phyloP scores from a whole-genome alignment of 2,113 vertebrate genomes.

The Thunnus maccoyii region DNA sequence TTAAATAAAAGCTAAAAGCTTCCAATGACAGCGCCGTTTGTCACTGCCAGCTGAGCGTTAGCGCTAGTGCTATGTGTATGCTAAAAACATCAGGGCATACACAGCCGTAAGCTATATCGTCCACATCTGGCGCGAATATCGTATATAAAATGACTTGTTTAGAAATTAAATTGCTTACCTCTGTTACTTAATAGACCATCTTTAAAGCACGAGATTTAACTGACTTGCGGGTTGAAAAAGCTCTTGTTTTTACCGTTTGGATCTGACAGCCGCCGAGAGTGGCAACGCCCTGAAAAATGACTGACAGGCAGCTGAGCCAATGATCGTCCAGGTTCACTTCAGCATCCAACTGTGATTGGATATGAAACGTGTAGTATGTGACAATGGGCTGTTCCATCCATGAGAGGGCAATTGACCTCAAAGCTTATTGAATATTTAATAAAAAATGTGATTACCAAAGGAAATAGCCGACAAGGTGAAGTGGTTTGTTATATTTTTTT shows the following conservation, averaged over 20 bases:
- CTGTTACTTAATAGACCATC: not conserved
- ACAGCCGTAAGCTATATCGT: not conserved
- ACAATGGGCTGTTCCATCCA: not conserved
- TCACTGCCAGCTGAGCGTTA: slow-evolving; percentile 19
- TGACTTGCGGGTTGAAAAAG: not conserved
- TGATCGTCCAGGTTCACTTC: not conserved
- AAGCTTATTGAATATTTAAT: not conserved
- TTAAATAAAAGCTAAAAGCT: not conserved
- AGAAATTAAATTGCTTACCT: slow-evolving; percentile 11
- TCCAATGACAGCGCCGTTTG: not conserved
- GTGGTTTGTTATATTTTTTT: no score
- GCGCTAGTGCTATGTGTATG: slow-evolving; percentile 48
- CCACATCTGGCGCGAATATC: not conserved
- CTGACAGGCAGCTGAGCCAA: slow-evolving; percentile 49
- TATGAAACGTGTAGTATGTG: not conserved
- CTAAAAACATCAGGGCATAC: slow-evolving; percentile 69
- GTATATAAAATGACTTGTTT: fast-evolving
- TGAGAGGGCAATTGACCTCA: not conserved
- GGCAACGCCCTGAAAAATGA: slow-evolving; percentile 40
- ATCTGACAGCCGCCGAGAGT: slow-evolving; percentile 67
- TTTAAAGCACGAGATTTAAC: not conserved
- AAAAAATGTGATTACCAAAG: no score
- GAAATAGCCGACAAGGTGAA: no score
- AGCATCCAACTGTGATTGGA: slow-evolving; percentile 22
- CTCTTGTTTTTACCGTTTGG: slow-evolving; percentile 39